Evolutionary conservation across 2,888 invertebrate species (phyloP), one percentile per base, ranked within the genome.

Genomic region (Podabrus alpinus): DNA sequence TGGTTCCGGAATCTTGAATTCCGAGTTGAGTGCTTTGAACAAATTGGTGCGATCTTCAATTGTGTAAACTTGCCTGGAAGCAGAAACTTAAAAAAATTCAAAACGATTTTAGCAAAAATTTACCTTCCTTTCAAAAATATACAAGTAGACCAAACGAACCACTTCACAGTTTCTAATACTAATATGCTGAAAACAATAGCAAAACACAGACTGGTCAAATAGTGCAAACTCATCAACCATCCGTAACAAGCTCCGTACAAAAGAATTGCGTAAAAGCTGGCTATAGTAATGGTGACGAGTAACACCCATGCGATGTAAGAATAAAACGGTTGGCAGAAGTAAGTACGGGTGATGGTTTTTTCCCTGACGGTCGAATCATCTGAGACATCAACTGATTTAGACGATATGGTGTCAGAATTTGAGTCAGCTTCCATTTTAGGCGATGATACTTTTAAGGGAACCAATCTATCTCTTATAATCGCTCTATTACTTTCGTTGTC

Each of bases 201-300:
- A 11, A 66, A 2, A 19, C 16, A 68, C 3, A 72, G 25, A 19
- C 72, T 68, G 1, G 25, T 61, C 7, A 72, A 29, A 24, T 61
- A 72, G 15, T 72, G 72, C 29, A 72, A 62, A 68, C 72, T 72
- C 9, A 68, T 16, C 9, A 72, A 9, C 72, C 72, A 72, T 15
- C 72, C 72, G 25, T 72, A 72, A 13, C 29, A 61, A 13, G 68
- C 15, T 15, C 72, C 72, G 15, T 25, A 25, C 15, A 68, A 2
- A 13, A 61, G 13, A 7, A 29, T 19, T 7, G 25, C 2, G 16
- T 72, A 72, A 15, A 62, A 11, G 19, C 61, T 66, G 1, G 68
- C 60, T 15, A 67, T 13, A 19, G 10, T 11, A 10, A 61, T 67
- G 25, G 29, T 15, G 9, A 72, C 5, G 2, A 72, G n/a, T 17